phyloP scores from a whole-genome alignment of 2,888 invertebrate species.

The Nudaria mundana region DNA sequence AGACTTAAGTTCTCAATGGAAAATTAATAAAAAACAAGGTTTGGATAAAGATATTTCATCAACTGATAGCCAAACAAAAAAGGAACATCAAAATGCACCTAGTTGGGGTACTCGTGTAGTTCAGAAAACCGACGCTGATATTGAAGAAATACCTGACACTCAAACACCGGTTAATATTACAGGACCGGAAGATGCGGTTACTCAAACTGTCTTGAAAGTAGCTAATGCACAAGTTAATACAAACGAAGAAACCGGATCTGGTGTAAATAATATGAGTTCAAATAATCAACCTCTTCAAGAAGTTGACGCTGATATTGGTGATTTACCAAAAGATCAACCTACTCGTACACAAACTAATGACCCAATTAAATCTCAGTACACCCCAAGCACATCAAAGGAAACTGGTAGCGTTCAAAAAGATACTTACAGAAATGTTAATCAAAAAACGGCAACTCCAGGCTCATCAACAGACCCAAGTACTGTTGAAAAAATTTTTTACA shows the following conservation, averaged over 20 bases:
- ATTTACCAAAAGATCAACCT: background rate
- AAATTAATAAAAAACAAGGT: background rate
- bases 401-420: too few relatives aligned
- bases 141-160: background rate
- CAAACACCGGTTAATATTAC: background rate
- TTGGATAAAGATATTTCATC: background rate
- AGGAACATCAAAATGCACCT: background rate
- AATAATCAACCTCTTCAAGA: background rate
- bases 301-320: constrained; percentile 3
- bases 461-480: too few relatives aligned
- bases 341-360: too few relatives aligned
- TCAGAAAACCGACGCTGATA: constrained; percentile 6
- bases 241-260: background rate
- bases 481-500: too few relatives aligned
- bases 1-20: background rate
- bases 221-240: background rate
- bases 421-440: too few relatives aligned
- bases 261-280: background rate
- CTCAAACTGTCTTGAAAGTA: background rate
- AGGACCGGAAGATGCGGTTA: background rate
- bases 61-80: background rate
- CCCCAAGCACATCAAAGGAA: too few relatives aligned
- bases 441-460: too few relatives aligned
- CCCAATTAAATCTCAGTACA: too few relatives aligned
- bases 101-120: background rate